Percentiles rank a stretch among this genome's conserved stretches.
phyloP scores from a whole-genome alignment of 2,888 invertebrate genomes.

The Lithophane leautieri region DNA sequence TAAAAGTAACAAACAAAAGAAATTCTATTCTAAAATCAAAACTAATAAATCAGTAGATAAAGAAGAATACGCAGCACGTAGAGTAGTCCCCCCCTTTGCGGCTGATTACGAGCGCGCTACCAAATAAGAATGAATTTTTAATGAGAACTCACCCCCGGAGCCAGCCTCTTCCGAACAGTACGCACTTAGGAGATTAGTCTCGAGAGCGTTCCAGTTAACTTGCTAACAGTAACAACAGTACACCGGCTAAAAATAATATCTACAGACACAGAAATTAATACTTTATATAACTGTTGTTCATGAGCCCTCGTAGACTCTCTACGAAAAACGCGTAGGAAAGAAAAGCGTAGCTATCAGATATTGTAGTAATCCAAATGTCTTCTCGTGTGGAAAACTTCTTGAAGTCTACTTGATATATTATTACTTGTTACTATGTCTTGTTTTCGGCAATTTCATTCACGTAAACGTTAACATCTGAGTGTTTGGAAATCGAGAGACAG shows the following conservation, averaged over 20 bases:
- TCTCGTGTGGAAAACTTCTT: background rate
- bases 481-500: conserved; percentile 64
- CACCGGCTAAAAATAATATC: conserved; percentile 70
- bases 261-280: conserved; percentile 47
- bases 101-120: conserved; percentile 86
- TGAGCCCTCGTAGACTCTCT: background rate
- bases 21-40: conserved; percentile 29
- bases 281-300: conserved; percentile 30
- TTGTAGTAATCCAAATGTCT: background rate
- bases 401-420: background rate
- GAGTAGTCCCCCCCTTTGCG: conserved; percentile 75
- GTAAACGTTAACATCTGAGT: conserved; percentile 51
- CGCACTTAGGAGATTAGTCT: conserved; percentile 90
- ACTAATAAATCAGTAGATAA: conserved; percentile 82
- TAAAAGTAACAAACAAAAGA: background rate
- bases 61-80: conserved; percentile 79
- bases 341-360: background rate
- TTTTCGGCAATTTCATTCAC: conserved; percentile 42
- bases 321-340: background rate
- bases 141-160: conserved; percentile 80
- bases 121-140: conserved; percentile 91
- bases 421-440: background rate
- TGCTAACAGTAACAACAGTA: conserved; percentile 73
- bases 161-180: conserved; percentile 76
- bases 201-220: conserved; percentile 83